Percentiles rank a stretch among this genome's conserved stretches.
These are phyloP conservation scores for Climacteris rufus DNA, from an alignment of 2,113 vertebrate species.

Conservation along the genomic window DNA sequence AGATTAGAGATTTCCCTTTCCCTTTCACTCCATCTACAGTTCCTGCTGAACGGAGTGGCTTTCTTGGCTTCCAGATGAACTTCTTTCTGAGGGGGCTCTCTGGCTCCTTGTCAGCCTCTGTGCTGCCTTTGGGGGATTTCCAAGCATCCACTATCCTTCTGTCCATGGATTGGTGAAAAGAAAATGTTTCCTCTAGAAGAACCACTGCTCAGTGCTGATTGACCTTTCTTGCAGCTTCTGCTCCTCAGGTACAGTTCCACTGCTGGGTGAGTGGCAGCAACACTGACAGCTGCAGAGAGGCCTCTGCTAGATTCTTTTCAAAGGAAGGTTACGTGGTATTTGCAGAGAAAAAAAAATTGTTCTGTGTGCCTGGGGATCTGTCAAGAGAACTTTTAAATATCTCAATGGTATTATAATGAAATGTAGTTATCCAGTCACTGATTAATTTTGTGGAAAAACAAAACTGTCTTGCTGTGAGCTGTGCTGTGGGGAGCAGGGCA, in stretches of 20 bases:
- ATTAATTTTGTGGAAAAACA: background rate
- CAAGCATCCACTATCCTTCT: background rate
- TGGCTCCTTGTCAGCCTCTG: background rate
- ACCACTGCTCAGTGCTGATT: accelerated
- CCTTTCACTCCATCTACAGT: accelerated
- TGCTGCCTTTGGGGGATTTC: background rate
- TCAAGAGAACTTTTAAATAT: background rate
- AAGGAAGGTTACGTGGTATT: background rate
- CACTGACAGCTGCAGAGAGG: background rate
- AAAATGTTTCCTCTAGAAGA: background rate
- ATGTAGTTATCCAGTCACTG: background rate
- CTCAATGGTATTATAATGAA: background rate
- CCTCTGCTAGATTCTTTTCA: background rate
- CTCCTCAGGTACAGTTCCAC: background rate
- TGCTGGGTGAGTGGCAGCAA: background rate
- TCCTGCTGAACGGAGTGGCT: background rate
- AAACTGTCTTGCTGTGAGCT: background rate
- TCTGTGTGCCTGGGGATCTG: background rate
- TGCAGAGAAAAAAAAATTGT: background rate
- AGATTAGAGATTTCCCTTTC: background rate
- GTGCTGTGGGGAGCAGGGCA: background rate
- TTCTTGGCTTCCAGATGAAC: background rate
- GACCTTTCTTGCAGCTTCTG: background rate
- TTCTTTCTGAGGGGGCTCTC: background rate
- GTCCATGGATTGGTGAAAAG: background rate